These are phyloP conservation scores for Dascillus cervinus DNA, from an alignment of 2,888 invertebrate species.

Conservation along the genomic window DNA sequence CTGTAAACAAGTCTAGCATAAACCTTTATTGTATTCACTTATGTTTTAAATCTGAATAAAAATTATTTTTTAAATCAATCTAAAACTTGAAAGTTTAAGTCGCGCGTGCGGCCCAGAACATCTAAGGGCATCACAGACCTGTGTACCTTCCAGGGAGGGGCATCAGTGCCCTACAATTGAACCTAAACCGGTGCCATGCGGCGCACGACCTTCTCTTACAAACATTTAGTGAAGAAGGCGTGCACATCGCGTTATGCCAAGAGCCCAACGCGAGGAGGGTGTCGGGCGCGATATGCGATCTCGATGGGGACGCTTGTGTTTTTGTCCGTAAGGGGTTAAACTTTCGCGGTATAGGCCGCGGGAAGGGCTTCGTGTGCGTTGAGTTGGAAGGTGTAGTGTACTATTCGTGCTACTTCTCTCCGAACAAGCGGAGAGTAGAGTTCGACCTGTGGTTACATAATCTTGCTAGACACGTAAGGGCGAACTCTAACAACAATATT, in stretches of 20 bases:
- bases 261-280: background rate
- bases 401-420: background rate
- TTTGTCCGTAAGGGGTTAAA: background rate
- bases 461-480: background rate
- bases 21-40: no score
- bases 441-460: background rate
- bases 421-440: background rate
- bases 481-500: background rate
- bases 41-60: no score
- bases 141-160: no score
- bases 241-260: background rate
- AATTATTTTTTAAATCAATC: no score
- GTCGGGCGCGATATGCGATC: background rate
- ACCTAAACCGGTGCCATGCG: background rate
- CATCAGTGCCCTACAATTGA: background rate
- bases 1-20: no score
- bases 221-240: background rate
- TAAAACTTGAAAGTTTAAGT: no score
- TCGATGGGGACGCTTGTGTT: background rate
- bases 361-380: background rate
- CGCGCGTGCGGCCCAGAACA: no score
- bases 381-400: background rate
- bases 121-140: no score
- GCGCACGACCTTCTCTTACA: background rate
- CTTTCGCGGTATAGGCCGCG: background rate